phyloP scores from a whole-genome alignment of 2,797 vertebrate genomes.

The Pogoniulus pusillus region DNA sequence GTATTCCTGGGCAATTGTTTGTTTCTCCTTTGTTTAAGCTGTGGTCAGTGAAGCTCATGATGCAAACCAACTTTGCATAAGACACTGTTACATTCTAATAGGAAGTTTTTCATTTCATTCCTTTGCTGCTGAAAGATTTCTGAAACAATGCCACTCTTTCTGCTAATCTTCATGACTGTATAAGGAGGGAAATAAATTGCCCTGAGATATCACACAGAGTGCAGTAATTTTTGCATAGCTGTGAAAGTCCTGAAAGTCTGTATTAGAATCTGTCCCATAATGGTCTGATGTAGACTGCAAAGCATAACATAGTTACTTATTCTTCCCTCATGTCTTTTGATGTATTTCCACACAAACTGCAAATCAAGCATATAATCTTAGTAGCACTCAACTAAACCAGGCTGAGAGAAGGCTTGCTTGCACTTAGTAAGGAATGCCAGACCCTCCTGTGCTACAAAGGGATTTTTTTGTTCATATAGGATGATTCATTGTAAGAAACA shows the following conservation, averaged over 20 bases:
- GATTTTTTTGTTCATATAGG: background rate
- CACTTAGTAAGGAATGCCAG: background rate
- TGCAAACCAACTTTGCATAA: background rate
- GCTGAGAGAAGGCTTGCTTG: background rate
- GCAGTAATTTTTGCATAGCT: background rate
- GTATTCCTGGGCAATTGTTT: background rate
- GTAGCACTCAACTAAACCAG: background rate
- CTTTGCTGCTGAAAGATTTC: background rate
- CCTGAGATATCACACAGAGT: rapidly evolving
- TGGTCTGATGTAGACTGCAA: background rate
- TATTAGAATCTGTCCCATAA: background rate
- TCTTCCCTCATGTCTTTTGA: background rate
- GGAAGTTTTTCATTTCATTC: background rate
- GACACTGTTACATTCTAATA: background rate
- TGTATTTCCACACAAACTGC: background rate
- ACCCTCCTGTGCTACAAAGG: background rate
- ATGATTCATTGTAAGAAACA: background rate
- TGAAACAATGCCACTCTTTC: background rate
- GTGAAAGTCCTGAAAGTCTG: background rate
- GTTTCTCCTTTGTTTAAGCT: background rate
- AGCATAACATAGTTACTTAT: background rate
- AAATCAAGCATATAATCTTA: background rate
- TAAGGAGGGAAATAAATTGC: background rate
- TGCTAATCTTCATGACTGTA: background rate
- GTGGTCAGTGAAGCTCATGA: background rate